phyloP scores from a whole-genome alignment of 1,140 invertebrate species.

The Solenopsis fugax region DNA sequence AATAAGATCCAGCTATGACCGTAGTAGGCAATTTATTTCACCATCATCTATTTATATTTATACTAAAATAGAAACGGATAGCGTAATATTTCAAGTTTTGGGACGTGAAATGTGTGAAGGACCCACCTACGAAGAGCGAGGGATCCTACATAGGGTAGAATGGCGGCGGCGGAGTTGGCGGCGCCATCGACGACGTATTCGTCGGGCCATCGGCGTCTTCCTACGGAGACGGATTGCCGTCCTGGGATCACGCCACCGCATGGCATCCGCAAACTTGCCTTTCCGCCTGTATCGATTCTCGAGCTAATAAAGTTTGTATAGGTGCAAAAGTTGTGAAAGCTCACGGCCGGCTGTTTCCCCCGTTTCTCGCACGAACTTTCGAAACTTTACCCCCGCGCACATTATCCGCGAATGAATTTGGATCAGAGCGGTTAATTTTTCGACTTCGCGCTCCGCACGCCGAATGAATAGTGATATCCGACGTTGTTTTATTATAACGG shows the following conservation, averaged over 20 bases:
- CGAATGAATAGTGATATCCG: slow-evolving; percentile 61
- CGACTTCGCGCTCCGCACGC: slow-evolving; percentile 9
- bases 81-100: slow-evolving; percentile 51
- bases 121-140: slow-evolving; percentile 15
- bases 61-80: too few relatives aligned
- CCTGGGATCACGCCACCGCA: slow-evolving; percentile 47
- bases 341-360: neutral
- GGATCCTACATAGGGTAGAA: neutral
- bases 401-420: slow-evolving; percentile 30
- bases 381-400: neutral
- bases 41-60: too few relatives aligned
- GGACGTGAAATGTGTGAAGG: too few relatives aligned
- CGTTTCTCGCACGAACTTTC: neutral
- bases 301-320: slow-evolving; percentile 59
- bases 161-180: neutral
- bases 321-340: slow-evolving; percentile 37
- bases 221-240: slow-evolving; percentile 60
- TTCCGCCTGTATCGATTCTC: slow-evolving; percentile 48
- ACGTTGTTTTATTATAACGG: slow-evolving; percentile 61
- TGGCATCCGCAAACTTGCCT: slow-evolving; percentile 41
- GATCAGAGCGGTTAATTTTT: slow-evolving; percentile 52
- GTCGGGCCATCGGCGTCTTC: slow-evolving; percentile 20
- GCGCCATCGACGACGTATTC: slow-evolving; percentile 36
- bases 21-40: too few relatives aligned
- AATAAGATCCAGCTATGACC: too few relatives aligned